Evolutionary conservation across 2,797 vertebrate genomes (phyloP).

Genomic region (Mus minutoides): DNA sequence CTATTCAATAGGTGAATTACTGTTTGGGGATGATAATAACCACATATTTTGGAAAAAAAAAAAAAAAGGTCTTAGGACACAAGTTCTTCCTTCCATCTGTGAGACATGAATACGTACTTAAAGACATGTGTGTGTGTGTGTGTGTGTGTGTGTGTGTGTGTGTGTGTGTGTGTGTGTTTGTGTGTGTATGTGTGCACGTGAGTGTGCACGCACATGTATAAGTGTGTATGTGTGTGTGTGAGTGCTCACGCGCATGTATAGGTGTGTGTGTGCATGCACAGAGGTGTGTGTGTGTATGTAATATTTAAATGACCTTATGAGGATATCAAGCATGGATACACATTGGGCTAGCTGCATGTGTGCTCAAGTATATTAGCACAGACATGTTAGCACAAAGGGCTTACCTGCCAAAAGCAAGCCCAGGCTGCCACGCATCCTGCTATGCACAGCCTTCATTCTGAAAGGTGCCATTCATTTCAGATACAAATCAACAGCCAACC

Average conservation of each 20-base stretch:
- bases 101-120: neutral
- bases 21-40: neutral
- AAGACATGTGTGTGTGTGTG: neutral
- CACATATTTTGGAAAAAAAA: too few species aligned
- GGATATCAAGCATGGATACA: neutral
- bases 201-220: too few species aligned
- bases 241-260: neutral
- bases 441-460: conserved; percentile 41
- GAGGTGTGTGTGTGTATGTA: neutral
- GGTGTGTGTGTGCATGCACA: neutral
- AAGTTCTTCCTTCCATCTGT: neutral
- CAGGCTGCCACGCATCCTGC: neutral
- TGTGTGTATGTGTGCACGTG: neutral
- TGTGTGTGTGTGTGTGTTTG: neutral
- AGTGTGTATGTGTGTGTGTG: neutral
- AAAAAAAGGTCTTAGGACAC: neutral
- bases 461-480: conserved; percentile 72
- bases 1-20: neutral
- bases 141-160: neutral
- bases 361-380: neutral
- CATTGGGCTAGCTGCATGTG: neutral
- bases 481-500: conserved; percentile 58
- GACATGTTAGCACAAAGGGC: conserved; percentile 9
- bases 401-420: neutral
- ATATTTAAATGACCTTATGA: neutral